phyloP scores from a whole-genome alignment of 2,888 invertebrate genomes.

The Smittia aterrima region DNA sequence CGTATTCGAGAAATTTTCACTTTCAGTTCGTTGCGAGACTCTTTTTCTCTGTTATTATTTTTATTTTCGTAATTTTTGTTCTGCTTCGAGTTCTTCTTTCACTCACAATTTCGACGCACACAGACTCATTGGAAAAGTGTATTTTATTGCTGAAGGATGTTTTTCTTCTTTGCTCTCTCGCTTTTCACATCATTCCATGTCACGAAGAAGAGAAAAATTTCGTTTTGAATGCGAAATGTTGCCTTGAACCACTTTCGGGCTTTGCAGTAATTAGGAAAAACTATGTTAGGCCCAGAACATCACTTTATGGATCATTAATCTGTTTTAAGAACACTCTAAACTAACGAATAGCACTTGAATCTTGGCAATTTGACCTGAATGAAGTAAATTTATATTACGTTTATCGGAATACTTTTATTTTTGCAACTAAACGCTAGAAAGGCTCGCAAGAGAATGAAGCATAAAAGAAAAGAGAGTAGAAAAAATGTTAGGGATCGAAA shows the following conservation, averaged over 20 bases:
- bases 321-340: background rate
- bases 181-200: conserved; percentile 8
- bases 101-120: background rate
- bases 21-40: background rate
- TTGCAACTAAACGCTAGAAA: conserved; percentile 39
- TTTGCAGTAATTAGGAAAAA: background rate
- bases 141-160: background rate
- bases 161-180: background rate
- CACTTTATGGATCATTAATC: background rate
- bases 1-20: no score
- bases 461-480: conserved; percentile 10
- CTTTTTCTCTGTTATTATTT: background rate
- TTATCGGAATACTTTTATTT: conserved; percentile 4
- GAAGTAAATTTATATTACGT: conserved; percentile 8
- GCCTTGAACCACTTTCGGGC: background rate
- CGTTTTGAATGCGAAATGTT: background rate
- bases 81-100: background rate
- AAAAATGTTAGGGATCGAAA: conserved; percentile 34
- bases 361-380: background rate
- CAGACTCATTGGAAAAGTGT: background rate
- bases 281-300: background rate
- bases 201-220: background rate
- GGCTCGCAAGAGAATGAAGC: conserved; percentile 35
- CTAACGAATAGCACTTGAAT: conserved; percentile 17
- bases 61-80: background rate